These are phyloP conservation scores for Brachionus koreanus DNA, from an alignment of 1,140 invertebrate genomes.

Conservation along the genomic window DNA sequence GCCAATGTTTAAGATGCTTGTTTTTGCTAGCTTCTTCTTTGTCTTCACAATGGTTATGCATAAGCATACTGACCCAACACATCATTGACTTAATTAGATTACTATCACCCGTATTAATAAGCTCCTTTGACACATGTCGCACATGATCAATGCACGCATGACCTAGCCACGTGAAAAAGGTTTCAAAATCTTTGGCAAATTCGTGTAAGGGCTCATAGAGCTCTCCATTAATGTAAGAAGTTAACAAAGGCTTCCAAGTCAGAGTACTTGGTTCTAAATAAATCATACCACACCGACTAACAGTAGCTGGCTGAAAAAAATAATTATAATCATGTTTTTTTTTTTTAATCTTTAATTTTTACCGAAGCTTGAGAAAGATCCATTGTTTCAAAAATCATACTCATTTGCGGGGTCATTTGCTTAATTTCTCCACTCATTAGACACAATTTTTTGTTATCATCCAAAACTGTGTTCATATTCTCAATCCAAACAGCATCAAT, in stretches of 20 bases:
- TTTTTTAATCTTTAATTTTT: conserved; percentile 43
- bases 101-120: conserved; percentile 52
- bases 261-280: conserved; percentile 58
- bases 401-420: conserved; percentile 59
- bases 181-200: conserved; percentile 49
- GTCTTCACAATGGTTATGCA: conserved; percentile 50
- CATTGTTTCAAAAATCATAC: conserved; percentile 60
- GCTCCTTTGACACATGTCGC: conserved; percentile 51
- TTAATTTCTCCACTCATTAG: conserved; percentile 60
- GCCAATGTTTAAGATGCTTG: conserved; percentile 52
- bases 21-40: conserved; percentile 53
- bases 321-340: neutral
- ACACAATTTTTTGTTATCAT: conserved; percentile 61
- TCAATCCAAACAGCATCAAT: conserved; percentile 61
- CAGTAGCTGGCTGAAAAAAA: conserved; percentile 56
- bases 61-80: conserved; percentile 53
- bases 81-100: conserved; percentile 56
- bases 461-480: conserved; percentile 61
- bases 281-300: conserved; percentile 59
- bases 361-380: conserved; percentile 63
- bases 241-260: conserved; percentile 56
- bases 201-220: conserved; percentile 44
- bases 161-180: conserved; percentile 60
- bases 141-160: conserved; percentile 50
- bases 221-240: conserved; percentile 53